Evolutionary conservation across 2,888 invertebrate species (phyloP), one percentile per base, ranked within the genome.

Genomic region (Tachina fera): DNA sequence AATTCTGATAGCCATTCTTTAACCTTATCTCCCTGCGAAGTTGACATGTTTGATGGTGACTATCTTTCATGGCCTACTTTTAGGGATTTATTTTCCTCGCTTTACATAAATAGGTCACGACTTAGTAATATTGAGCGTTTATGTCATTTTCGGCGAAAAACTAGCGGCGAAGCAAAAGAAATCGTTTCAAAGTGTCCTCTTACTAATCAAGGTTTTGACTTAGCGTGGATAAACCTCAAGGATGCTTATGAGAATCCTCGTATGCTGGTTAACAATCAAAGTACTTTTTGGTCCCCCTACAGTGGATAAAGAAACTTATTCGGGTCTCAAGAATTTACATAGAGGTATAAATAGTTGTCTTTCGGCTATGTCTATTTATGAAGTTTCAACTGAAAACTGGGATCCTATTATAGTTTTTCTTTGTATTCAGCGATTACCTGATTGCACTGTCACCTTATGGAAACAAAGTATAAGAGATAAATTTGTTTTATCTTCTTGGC

Each of bases 181-280:
- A 31, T 31, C 4, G 31, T 31, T 31, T 31, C 31, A 31, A 31
- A 31, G 31, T 31, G 31, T 31, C 31, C 31, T 31, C 31, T 31
- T 31, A 31, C 31, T 3, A 31, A 4, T 31, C 31, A 31, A 31
- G 31, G 67, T 4, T 51, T 67, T 49, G 49, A 51, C 10, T n/a
- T 67, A 9, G 67, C 67, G 14, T 61, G 41, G 60, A 13, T n/a
- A 9, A n/a, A 8, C n/a, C 39, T 41, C 8, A 39, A n/a, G 13
- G 60, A 39, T 9, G 60, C 60, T 3, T 61, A 61, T 61, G 22
- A 49, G 31, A 49, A 67, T 39, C 22, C 49, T 1, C 22, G 67
- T 39, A n/a, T 61, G 41, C 39, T 61, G 9, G 39, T 61, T 31
- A 61, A 61, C 39, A 61, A 61, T n/a, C 60, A 61, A 41, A n/a